phyloP scores from a whole-genome alignment of 2,113 vertebrate genomes.

The Tinamus guttatus region DNA sequence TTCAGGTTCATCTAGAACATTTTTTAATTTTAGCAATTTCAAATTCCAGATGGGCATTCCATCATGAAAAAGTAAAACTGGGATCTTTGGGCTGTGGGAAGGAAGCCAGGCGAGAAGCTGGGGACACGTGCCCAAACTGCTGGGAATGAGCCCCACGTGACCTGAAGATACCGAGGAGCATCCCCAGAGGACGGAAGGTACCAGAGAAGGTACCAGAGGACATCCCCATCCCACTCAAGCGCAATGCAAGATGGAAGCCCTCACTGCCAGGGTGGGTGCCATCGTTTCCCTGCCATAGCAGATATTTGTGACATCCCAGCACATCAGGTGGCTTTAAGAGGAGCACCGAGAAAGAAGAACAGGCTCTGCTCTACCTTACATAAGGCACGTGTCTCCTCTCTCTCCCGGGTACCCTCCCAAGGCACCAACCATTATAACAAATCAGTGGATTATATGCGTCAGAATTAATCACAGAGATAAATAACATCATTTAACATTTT shows the following conservation, averaged over 20 bases:
- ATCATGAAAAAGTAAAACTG: background rate
- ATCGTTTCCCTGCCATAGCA: background rate
- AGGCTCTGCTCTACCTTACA: no score
- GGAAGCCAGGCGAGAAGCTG: background rate
- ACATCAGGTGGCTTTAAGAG: no score
- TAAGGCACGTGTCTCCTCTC: background rate
- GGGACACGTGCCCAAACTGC: background rate
- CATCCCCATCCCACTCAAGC: background rate
- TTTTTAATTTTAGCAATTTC: background rate
- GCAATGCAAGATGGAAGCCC: background rate
- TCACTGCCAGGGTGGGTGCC: background rate
- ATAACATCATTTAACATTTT: background rate
- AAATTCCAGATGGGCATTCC: background rate
- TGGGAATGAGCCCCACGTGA: no score
- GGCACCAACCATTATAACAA: background rate
- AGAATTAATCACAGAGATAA: background rate
- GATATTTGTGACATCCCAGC: background rate
- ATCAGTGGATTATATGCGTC: background rate
- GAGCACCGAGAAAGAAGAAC: no score
- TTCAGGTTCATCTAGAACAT: background rate
- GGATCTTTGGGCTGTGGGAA: background rate
- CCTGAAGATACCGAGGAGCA: background rate
- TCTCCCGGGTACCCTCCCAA: background rate
- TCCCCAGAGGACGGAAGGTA: background rate
- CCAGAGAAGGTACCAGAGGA: background rate